Evolutionary conservation across 2,797 vertebrate species (phyloP).

Genomic region (Calcarius lapponicus): DNA sequence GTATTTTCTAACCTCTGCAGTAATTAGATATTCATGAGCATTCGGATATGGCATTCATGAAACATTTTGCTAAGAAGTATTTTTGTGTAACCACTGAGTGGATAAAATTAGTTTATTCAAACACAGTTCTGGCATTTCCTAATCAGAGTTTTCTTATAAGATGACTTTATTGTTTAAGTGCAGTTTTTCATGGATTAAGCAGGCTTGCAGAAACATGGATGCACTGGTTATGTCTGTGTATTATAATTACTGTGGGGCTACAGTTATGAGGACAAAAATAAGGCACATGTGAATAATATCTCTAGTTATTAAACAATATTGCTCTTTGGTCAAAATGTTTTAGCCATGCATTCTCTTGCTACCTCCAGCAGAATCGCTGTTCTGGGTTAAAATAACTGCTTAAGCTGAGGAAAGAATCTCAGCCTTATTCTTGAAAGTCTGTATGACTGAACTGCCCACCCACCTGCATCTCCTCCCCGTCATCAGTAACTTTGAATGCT

Average conservation of each 20-base stretch:
- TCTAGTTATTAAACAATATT: background rate
- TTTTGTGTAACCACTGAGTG: background rate
- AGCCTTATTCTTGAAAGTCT: background rate
- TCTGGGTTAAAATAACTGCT: background rate
- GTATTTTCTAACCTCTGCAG: background rate
- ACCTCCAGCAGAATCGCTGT: accelerated
- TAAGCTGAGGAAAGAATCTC: background rate
- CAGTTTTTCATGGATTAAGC: background rate
- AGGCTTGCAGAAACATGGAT: background rate
- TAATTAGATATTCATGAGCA: background rate
- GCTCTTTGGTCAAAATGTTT: background rate
- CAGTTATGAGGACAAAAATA: background rate
- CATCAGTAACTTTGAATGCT: background rate
- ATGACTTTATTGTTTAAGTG: background rate
- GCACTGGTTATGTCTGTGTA: background rate
- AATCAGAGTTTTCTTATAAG: background rate
- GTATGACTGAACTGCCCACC: background rate
- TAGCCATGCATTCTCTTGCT: background rate
- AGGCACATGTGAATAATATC: background rate
- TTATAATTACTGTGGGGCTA: background rate
- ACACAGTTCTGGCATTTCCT: background rate
- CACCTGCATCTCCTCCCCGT: background rate
- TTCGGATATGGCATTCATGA: background rate
- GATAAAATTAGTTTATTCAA: background rate
- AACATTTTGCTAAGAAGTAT: background rate